Conservation (phyloP, 2,888 invertebrate species). For the Phortica okadai region DNA sequence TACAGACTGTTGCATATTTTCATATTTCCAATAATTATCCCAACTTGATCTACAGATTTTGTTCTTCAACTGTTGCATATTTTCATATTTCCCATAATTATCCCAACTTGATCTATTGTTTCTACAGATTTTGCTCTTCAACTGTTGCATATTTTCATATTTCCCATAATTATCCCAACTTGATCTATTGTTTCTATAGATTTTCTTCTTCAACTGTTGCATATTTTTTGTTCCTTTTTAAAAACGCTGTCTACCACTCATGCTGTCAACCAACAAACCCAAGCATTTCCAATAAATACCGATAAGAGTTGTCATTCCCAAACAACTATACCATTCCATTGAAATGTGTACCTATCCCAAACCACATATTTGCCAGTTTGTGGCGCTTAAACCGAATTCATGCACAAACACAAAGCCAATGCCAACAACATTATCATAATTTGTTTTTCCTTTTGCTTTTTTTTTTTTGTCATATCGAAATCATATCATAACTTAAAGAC, state of each 20-base stretch:
- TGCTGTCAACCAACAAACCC: no score
- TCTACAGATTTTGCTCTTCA: background rate
- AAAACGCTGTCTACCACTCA: no score
- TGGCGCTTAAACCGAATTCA: conserved; percentile 11
- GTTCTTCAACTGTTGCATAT: no score
- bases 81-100: no score
- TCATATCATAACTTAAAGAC: conserved; percentile 21
- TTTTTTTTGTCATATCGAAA: background rate
- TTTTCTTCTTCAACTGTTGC: no score
- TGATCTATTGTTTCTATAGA: no score
- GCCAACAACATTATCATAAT: conserved; percentile 14
- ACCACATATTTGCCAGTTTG: background rate
- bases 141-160: background rate
- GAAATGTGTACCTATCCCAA: background rate
- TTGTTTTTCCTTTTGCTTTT: background rate
- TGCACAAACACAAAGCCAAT: background rate
- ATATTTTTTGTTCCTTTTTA: no score
- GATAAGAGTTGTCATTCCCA: background rate
- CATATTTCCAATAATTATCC: no score
- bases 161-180: no score
- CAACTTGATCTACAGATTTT: no score
- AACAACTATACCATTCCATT: background rate
- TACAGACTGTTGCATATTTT: no score
- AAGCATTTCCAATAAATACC: background rate
- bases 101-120: no score